These are phyloP conservation scores for Yasuhikotakia modesta DNA, from an alignment of 2,797 vertebrate species.

Conservation along the genomic window DNA sequence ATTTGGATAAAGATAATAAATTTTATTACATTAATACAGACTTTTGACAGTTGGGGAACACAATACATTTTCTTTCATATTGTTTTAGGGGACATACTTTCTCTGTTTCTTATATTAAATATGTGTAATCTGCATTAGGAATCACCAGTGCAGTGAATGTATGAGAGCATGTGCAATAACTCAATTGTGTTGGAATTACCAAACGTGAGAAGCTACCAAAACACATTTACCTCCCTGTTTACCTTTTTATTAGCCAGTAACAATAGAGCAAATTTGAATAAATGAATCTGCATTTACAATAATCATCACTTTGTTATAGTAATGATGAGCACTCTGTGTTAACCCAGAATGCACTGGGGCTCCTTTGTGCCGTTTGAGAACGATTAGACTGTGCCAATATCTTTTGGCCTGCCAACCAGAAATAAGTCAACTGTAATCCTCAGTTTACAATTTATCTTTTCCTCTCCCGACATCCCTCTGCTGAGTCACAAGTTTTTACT, in stretches of 20 bases:
- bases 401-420: constrained; percentile 24
- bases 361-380: constrained; percentile 25
- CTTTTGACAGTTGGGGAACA: no score
- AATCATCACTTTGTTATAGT: constrained; percentile 17
- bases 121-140: not conserved
- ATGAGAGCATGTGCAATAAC: not conserved
- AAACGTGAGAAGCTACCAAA: not conserved
- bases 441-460: constrained; percentile 19
- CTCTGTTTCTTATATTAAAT: not conserved
- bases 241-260: not conserved
- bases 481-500: constrained; percentile 48
- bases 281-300: constrained; percentile 38
- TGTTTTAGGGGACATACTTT: no score
- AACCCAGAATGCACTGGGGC: constrained; percentile 40
- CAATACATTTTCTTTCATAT: no score
- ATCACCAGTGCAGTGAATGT: not conserved
- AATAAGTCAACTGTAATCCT: constrained; percentile 1
- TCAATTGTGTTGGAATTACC: not conserved
- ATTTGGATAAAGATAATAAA: no score
- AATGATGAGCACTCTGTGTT: constrained; percentile 36
- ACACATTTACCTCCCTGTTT: not conserved
- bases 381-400: not conserved
- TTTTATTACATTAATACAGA: no score
- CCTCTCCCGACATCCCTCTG: constrained; percentile 12
- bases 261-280: constrained; percentile 30